Evolutionary conservation across 2,888 invertebrate genomes (phyloP), one percentile per base, ranked within the genome.

Genomic region (Keiferia lycopersicella): DNA sequence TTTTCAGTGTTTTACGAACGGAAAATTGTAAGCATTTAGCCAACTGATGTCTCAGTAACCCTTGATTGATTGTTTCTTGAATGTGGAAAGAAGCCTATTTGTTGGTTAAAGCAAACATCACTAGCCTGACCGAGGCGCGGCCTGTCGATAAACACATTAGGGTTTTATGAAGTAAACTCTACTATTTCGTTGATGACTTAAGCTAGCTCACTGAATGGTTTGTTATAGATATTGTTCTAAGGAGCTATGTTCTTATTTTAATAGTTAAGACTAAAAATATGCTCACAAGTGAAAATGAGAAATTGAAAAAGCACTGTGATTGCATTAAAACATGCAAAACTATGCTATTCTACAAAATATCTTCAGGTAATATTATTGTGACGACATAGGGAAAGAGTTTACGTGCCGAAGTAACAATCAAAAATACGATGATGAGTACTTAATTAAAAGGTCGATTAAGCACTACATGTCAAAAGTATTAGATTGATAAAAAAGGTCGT

Each of bases 81-180:
- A 45, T n/a, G 45, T 45, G 16, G 45, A n/a, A 45, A n/a, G 16
- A 45, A 16, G 45, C n/a, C n/a, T 11, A n/a, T 45, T 45, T n/a
- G n/a, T n/a, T 2, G n/a, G 45, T 2, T 45, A 45, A 45, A n/a
- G 14, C 3, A 41, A 12, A 45, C 45, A 45, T 4, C 45, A 45
- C 45, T 50, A 50, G 18, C 20, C 10, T 50, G 50, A 18, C 18
- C 20, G 20, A 11, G 50, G 50, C 20, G 50, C 10, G 50, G 50
- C 20, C 3, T 50, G 50, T 50, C 50, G 50, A 50, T 50, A 26
- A n/a, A 50, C 20, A 20, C 50, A 50, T 50, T 50, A 20, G 20
- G 50, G 50, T 22, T 50, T 50, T 20, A 50, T 50, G 20, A 20
- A 48, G 26, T 26, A 48, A 14, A n/a, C 1, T 8, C 18, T 18